A percentile compares a stretch with the other conserved stretches of the same genome.
Conservation (phyloP, 2,113 vertebrate genomes). For the Halichoerus grypus region DNA sequence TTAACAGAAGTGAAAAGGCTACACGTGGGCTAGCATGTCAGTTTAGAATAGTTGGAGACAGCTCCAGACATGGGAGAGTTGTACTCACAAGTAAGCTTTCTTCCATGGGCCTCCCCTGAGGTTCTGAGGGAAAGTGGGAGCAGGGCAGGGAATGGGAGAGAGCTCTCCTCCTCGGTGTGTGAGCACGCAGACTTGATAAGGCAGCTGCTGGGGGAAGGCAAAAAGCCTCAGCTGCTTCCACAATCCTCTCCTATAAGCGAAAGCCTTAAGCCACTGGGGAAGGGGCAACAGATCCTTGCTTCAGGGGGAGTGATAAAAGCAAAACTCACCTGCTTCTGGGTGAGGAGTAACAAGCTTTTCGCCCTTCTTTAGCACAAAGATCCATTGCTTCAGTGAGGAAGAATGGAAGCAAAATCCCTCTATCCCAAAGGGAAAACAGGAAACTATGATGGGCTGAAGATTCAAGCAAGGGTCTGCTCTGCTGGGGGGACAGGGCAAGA, state of each 20-base stretch:
- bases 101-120: not conserved
- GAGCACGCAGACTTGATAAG: not conserved
- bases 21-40: not conserved
- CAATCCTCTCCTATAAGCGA: not conserved
- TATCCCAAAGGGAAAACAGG: not conserved
- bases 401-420: not conserved
- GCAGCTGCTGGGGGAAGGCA: not conserved
- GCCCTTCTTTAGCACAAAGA: constrained; percentile 24
- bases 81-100: not conserved
- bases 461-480: not conserved
- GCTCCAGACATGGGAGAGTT: not conserved
- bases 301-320: not conserved
- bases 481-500: not conserved
- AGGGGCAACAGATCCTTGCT: not conserved
- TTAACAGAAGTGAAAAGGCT: not conserved
- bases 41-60: constrained; percentile 4
- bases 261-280: not conserved
- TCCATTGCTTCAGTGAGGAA: not conserved
- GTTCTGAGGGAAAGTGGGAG: constrained; percentile 22
- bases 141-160: not conserved
- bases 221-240: not conserved
- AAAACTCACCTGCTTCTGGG: not conserved
- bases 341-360: not conserved
- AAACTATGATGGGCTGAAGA: not conserved
- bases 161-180: not conserved